Conservation (phyloP, 2,113 vertebrate genomes). For the Oreotrochilus melanogaster region DNA sequence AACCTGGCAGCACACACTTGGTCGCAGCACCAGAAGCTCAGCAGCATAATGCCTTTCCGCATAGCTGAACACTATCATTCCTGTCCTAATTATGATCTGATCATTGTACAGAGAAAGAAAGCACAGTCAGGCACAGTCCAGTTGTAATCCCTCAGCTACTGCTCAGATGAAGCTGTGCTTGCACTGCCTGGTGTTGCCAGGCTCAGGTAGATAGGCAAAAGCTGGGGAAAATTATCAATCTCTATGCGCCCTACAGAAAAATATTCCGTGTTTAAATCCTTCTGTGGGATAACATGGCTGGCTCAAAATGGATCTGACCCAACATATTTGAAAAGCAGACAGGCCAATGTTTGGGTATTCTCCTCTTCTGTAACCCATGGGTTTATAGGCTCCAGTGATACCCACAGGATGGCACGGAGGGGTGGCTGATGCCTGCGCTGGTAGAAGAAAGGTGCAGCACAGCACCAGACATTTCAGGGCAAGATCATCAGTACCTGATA, state of each 20-base stretch:
- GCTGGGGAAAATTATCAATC: conserved; percentile 4
- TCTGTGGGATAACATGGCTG: not conserved
- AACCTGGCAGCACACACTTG: conserved; percentile 20
- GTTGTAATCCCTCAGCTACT: conserved; percentile 69
- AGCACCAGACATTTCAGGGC: not conserved
- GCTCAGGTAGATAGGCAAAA: conserved; percentile 26
- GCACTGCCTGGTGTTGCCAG: conserved; percentile 15
- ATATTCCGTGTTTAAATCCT: not conserved
- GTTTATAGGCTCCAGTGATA: not conserved
- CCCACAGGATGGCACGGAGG: not conserved
- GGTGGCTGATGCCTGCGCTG: not conserved
- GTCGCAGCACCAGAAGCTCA: not conserved
- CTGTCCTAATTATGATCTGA: conserved; percentile 66
- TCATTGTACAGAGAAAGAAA: conserved; percentile 37
- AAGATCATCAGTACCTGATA: not conserved
- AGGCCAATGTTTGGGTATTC: not conserved
- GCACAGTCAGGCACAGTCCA: conserved; percentile 33
- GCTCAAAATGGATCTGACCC: not conserved
- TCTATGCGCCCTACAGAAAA: not conserved
- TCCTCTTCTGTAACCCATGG: not conserved
- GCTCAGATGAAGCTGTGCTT: conserved; percentile 57
- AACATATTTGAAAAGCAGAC: not conserved
- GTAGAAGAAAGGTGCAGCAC: not conserved
- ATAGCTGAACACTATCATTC: conserved; percentile 1
- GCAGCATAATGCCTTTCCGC: conserved; percentile 33